Evolutionary conservation across 2,113 vertebrate genomes (phyloP).

Genomic region (Stomatorhinus ivindoensis): DNA sequence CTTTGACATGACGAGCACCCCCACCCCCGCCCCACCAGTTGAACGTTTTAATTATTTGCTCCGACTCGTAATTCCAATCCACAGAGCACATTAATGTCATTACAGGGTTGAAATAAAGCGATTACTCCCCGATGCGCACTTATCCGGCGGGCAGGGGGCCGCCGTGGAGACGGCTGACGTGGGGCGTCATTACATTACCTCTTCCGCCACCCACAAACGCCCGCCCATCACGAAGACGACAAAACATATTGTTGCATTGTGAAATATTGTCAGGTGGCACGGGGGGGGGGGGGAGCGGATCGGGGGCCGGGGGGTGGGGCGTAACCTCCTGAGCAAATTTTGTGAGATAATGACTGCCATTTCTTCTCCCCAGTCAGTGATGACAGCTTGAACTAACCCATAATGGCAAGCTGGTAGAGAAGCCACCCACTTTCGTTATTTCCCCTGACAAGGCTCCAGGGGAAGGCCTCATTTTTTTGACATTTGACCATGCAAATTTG

Average conservation of each 20-base stretch:
- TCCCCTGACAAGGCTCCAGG: constrained; percentile 92
- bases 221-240: constrained; percentile 54
- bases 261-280: constrained; percentile 70
- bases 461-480: constrained; percentile 99
- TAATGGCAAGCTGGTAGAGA: constrained; percentile 7
- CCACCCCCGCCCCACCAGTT: constrained; percentile 53
- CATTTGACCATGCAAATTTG: constrained; percentile 99
- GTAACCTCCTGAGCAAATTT: constrained; percentile 59
- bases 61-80: constrained; percentile 78
- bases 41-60: constrained; percentile 86
- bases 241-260: constrained; percentile 51
- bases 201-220: constrained; percentile 29
- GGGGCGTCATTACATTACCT: constrained; percentile 29
- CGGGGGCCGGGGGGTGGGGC: constrained; percentile 39
- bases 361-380: constrained; percentile 35
- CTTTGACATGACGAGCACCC: constrained; percentile 63
- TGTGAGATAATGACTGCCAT: constrained; percentile 86
- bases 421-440: constrained; percentile 86
- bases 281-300: constrained; percentile 33
- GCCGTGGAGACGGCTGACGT: constrained; percentile 45
- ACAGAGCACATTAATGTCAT: constrained; percentile 82
- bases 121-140: constrained; percentile 76
- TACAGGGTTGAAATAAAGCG: constrained; percentile 79
- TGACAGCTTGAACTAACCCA: constrained; percentile 6
- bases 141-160: constrained; percentile 62